These are phyloP conservation scores for Lithophane leautieri DNA, from an alignment of 2,888 invertebrate species.

Conservation along the genomic window DNA sequence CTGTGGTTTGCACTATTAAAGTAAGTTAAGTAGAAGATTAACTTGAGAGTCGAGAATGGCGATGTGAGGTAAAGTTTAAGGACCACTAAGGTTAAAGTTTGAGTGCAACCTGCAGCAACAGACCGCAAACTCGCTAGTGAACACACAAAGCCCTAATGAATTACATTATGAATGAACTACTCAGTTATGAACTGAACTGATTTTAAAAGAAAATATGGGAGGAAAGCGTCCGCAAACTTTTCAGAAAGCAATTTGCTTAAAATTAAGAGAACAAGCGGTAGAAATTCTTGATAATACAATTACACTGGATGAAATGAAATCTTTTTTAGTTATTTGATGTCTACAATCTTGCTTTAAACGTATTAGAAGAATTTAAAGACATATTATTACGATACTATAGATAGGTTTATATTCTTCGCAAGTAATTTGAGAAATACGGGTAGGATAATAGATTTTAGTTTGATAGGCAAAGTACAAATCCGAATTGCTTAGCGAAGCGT, in stretches of 20 bases:
- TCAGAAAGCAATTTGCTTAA: conserved; percentile 54
- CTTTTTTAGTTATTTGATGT: conserved; percentile 44
- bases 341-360: conserved; percentile 23
- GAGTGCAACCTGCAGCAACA: conserved; percentile 75
- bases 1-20: conserved; percentile 71
- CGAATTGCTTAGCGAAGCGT: conserved; percentile 27
- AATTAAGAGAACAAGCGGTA: conserved; percentile 51
- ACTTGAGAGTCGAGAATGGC: conserved; percentile 74
- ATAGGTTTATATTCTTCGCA: conserved; percentile 15
- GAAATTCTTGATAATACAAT: conserved; percentile 43
- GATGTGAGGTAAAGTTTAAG: conserved; percentile 77
- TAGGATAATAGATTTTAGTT: conserved; percentile 31
- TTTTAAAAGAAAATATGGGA: conserved; percentile 53
- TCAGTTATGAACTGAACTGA: conserved; percentile 55
- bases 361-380: conserved; percentile 27
- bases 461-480: conserved; percentile 51
- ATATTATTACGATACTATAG: conserved; percentile 10
- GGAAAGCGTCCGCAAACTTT: conserved; percentile 51
- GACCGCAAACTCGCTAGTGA: conserved; percentile 73
- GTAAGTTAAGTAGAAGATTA: conserved; percentile 76
- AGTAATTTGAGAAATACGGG: conserved; percentile 11
- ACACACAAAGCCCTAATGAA: conserved; percentile 76
- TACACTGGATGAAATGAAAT: conserved; percentile 49
- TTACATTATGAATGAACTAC: conserved; percentile 68
- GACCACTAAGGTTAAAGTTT: conserved; percentile 80